Conservation (phyloP, 2,797 vertebrate species). For the Pempheris klunzingeri region DNA sequence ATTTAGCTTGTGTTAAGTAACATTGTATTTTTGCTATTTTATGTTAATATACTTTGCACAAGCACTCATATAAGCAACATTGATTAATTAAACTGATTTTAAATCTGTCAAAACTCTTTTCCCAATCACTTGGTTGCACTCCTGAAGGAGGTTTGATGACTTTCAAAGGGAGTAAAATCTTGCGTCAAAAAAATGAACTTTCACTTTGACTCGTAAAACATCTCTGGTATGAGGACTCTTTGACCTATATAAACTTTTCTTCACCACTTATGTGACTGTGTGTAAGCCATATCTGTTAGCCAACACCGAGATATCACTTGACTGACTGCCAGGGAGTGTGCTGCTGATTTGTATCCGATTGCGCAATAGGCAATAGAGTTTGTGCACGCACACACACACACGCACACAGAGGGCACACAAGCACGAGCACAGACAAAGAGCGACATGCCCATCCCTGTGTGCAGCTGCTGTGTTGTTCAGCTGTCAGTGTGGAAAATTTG, state of each 20-base stretch:
- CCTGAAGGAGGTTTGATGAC: background rate
- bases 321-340: slow-evolving; percentile 47
- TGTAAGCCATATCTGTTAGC: slow-evolving; percentile 48
- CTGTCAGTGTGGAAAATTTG: slow-evolving; percentile 72
- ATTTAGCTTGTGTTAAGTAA: too few relatives aligned
- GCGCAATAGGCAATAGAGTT: slow-evolving; percentile 47
- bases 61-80: too few relatives aligned
- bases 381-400: slow-evolving; percentile 36
- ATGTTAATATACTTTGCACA: too few relatives aligned
- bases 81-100: too few relatives aligned
- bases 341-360: slow-evolving; percentile 62
- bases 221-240: slow-evolving; percentile 19
- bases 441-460: slow-evolving; percentile 70
- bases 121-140: background rate
- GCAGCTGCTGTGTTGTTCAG: slow-evolving; percentile 77
- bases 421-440: slow-evolving; percentile 44
- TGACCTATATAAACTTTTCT: slow-evolving; percentile 42
- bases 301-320: slow-evolving; percentile 38
- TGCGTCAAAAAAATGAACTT: background rate
- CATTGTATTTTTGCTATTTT: too few relatives aligned
- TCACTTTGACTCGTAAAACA: slow-evolving; percentile 22
- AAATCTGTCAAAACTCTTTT: too few relatives aligned
- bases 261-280: slow-evolving; percentile 42
- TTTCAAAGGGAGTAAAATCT: slow-evolving; percentile 1
- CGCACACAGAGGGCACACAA: slow-evolving; percentile 30